Conservation (phyloP, 2,888 invertebrate species). For the Hirtodrosophila alboralis region DNA sequence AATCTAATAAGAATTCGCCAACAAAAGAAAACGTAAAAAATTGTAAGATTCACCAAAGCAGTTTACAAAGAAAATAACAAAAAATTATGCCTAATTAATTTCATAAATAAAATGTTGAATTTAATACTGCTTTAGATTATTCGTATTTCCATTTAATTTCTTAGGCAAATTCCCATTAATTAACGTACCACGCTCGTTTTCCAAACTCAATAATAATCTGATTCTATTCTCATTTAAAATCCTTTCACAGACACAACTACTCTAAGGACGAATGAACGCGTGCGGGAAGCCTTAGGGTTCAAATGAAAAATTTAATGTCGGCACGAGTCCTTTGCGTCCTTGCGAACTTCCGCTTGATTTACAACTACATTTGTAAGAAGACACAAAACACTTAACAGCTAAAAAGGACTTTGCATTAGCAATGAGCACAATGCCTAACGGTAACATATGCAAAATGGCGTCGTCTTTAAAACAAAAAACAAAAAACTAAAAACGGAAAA, state of each 20-base stretch:
- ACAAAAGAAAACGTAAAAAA: no score
- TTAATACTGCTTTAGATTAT: no score
- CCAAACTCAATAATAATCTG: slow-evolving; percentile 27
- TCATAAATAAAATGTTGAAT: no score
- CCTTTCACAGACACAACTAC: not conserved
- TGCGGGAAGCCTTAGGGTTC: not conserved
- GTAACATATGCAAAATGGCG: slow-evolving; percentile 56
- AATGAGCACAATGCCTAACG: slow-evolving; percentile 53
- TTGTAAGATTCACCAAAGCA: no score
- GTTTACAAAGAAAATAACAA: no score
- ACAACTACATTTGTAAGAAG: slow-evolving; percentile 71
- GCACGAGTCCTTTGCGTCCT: slow-evolving; percentile 1
- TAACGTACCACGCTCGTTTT: slow-evolving; percentile 5
- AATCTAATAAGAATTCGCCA: no score
- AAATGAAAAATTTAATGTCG: slow-evolving; percentile 30
- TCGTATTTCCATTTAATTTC: no score
- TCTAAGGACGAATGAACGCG: not conserved
- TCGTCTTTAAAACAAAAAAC: slow-evolving; percentile 42
- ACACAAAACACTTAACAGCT: slow-evolving; percentile 76
- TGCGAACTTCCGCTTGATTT: slow-evolving; percentile 55
- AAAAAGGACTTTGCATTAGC: slow-evolving; percentile 72
- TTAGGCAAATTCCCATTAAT: slow-evolving; percentile 25
- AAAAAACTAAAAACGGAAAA: slow-evolving; percentile 25
- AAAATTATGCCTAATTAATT: no score
- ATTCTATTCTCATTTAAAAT: not conserved